These are phyloP conservation scores for Hemibagrus wyckioides DNA, from an alignment of 2,113 vertebrate genomes.

Conservation along the genomic window DNA sequence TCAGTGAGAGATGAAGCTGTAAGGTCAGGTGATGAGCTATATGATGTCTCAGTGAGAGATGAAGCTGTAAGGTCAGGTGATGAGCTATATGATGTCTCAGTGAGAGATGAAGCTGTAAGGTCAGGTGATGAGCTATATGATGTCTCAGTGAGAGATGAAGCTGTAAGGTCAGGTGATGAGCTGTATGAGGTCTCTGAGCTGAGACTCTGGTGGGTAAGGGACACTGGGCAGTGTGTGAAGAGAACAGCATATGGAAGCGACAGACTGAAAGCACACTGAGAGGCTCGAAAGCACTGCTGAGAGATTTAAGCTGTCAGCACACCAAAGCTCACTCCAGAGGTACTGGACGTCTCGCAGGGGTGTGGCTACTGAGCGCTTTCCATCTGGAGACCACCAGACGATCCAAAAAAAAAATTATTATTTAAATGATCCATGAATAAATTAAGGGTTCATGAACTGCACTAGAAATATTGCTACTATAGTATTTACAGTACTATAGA, in stretches of 20 bases:
- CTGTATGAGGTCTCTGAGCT: too few species aligned
- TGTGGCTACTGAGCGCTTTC: not conserved
- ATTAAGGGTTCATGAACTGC: not conserved
- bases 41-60: too few species aligned
- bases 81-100: too few species aligned
- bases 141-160: too few species aligned
- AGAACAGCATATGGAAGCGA: conserved; percentile 40
- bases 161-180: too few species aligned
- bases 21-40: too few species aligned
- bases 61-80: too few species aligned
- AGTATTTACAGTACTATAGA: too few species aligned
- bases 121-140: too few species aligned
- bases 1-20: too few species aligned
- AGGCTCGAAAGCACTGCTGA: conserved; percentile 35
- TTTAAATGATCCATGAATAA: not conserved
- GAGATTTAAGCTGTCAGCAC: conserved; percentile 12
- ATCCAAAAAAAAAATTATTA: not conserved
- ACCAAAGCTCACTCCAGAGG: not conserved
- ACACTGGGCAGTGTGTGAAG: not conserved
- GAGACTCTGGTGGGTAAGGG: not conserved
- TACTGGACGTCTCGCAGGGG: not conserved
- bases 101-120: too few species aligned
- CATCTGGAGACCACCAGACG: not conserved
- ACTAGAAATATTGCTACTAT: too few species aligned
- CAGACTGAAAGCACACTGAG: conserved; percentile 41